These are phyloP conservation scores for Aix galericulata DNA, from an alignment of 2,113 vertebrate species.

Conservation along the genomic window DNA sequence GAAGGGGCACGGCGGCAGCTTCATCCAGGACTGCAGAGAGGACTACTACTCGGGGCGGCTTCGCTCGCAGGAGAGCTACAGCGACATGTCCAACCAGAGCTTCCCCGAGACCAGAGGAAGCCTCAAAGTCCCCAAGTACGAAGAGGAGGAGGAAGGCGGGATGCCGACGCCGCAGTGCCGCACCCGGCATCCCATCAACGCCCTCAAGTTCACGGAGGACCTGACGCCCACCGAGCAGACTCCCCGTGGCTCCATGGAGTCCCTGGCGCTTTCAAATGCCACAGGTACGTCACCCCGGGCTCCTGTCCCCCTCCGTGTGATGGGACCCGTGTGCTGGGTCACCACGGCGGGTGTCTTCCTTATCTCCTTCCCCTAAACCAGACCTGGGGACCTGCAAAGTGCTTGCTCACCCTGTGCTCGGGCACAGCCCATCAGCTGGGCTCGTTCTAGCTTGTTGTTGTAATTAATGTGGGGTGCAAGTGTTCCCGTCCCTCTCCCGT, in stretches of 20 bases:
- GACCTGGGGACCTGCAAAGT: background rate
- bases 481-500: background rate
- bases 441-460: background rate
- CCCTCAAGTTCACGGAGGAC: constrained; percentile 90
- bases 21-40: constrained; percentile 86
- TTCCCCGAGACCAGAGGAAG: constrained; percentile 87
- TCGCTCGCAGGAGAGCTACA: constrained; percentile 90
- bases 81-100: constrained; percentile 85
- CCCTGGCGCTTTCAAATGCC: constrained; percentile 89
- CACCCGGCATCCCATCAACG: constrained; percentile 91
- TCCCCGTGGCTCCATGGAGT: constrained; percentile 94
- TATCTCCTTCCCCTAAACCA: background rate
- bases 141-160: constrained; percentile 85
- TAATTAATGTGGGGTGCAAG: background rate
- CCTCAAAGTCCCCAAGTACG: constrained; percentile 86
- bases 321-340: accelerated
- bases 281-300: constrained; percentile 80
- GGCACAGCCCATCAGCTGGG: too few relatives aligned
- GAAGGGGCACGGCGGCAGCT: constrained; percentile 88
- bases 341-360: accelerated
- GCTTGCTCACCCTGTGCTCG: background rate
- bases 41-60: constrained; percentile 89
- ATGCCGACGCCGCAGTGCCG: constrained; percentile 81
- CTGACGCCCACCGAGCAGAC: constrained; percentile 92
- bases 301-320: accelerated